A percentile compares a stretch with the other conserved stretches of the same genome.
phyloP scores from a whole-genome alignment of 2,797 vertebrate species.

The Acrossocheilus fasciatus region DNA sequence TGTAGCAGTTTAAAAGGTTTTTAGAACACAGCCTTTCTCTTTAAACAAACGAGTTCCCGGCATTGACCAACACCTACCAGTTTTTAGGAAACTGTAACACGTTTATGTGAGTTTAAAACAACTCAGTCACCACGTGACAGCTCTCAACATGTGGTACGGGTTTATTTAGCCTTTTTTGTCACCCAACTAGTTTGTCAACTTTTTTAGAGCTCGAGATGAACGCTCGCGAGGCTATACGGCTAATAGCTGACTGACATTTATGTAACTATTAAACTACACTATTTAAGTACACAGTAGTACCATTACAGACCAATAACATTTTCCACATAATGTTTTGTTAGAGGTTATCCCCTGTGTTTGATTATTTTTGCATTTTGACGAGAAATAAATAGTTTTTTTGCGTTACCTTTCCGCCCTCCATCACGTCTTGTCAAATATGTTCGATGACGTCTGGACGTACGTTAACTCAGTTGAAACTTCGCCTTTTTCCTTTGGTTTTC shows the following conservation, averaged over 20 bases:
- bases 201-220: background rate
- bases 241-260: conserved; percentile 11
- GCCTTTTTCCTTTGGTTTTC: background rate
- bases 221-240: background rate
- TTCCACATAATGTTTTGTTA: background rate
- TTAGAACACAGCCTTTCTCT: background rate
- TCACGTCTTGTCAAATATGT: conserved; percentile 24
- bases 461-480: background rate
- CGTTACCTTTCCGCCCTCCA: conserved; percentile 55
- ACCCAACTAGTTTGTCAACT: conserved; percentile 23
- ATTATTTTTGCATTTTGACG: background rate
- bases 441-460: background rate
- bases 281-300: background rate
- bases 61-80: background rate
- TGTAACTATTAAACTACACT: background rate
- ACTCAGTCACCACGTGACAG: background rate
- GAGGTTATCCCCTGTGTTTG: too few species aligned
- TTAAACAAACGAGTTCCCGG: conserved; percentile 34
- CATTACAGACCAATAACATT: background rate
- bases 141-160: background rate
- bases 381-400: background rate
- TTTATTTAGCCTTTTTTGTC: background rate
- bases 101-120: background rate
- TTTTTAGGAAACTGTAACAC: background rate
- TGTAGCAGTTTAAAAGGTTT: background rate